These are phyloP conservation scores for Galeruca laticollis DNA, from an alignment of 2,888 invertebrate species.

Conservation along the genomic window DNA sequence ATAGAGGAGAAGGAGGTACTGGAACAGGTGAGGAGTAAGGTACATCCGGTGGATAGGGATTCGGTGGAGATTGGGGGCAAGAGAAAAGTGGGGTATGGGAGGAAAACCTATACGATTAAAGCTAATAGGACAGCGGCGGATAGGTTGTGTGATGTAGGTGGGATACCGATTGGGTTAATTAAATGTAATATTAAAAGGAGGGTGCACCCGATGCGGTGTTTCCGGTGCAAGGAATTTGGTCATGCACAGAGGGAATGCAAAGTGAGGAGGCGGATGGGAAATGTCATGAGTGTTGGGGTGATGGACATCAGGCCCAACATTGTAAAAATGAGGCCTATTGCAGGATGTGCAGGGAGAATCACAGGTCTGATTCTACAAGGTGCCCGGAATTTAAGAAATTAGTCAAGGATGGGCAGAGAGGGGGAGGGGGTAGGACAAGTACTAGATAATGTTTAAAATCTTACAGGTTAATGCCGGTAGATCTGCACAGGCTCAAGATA, in stretches of 20 bases:
- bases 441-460: too few relatives aligned
- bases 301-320: too few relatives aligned
- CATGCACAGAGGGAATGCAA: neutral
- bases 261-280: neutral
- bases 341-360: too few relatives aligned
- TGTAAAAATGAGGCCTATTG: too few relatives aligned
- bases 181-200: constrained; percentile 16
- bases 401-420: neutral
- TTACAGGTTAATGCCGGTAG: neutral
- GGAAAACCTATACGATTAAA: neutral
- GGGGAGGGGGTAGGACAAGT: too few relatives aligned
- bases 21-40: too few relatives aligned
- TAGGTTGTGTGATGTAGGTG: neutral
- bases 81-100: constrained; percentile 7
- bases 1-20: too few relatives aligned
- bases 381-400: too few relatives aligned
- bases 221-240: too few relatives aligned
- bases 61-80: constrained; percentile 1
- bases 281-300: neutral
- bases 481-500: neutral
- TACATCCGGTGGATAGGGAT: constrained; percentile 7
- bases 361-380: too few relatives aligned
- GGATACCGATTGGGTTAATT: neutral
- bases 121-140: neutral
- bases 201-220: too few relatives aligned